Evolutionary conservation across 2,113 vertebrate species (phyloP).

Genomic region (Python bivittatus): DNA sequence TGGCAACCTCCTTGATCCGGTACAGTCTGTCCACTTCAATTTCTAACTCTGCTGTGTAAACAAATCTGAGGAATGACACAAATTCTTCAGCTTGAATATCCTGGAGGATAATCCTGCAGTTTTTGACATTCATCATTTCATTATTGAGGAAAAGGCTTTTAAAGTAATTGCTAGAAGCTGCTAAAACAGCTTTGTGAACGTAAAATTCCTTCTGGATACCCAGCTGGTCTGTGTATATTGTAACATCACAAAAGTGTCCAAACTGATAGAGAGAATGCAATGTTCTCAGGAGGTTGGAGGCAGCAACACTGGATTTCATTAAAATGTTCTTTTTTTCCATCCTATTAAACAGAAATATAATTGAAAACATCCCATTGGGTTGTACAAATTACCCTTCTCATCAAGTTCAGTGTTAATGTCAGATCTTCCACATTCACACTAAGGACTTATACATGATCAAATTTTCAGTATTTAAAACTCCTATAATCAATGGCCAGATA

Average conservation of each 20-base stretch:
- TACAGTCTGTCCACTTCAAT: slow-evolving; percentile 64
- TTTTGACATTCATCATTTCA: slow-evolving; percentile 53
- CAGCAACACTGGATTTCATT: slow-evolving; percentile 67
- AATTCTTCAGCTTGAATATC: slow-evolving; percentile 69
- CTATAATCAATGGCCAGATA: not conserved
- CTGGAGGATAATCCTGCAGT: slow-evolving; percentile 59
- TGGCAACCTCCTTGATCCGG: slow-evolving; percentile 58
- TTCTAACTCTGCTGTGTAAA: slow-evolving; percentile 70
- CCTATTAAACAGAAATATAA: slow-evolving; percentile 27
- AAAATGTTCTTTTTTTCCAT: slow-evolving; percentile 70
- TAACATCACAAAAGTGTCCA: slow-evolving; percentile 64
- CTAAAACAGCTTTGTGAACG: slow-evolving; percentile 69
- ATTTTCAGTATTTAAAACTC: not conserved
- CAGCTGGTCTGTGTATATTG: slow-evolving; percentile 54
- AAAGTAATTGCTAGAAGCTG: slow-evolving; percentile 75
- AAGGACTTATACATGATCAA: not conserved
- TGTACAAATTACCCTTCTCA: not conserved
- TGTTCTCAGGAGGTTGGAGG: slow-evolving; percentile 65
- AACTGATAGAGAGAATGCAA: slow-evolving; percentile 62
- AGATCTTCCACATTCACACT: not conserved
- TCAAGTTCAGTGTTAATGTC: not conserved
- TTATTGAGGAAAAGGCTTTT: slow-evolving; percentile 66
- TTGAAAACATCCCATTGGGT: not conserved
- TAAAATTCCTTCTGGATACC: slow-evolving; percentile 67
- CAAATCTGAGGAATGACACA: slow-evolving; percentile 68